Base-by-base conservation (phyloP, 2,113 vertebrate species). In the Campylorhamphus procurvoides region DNA sequence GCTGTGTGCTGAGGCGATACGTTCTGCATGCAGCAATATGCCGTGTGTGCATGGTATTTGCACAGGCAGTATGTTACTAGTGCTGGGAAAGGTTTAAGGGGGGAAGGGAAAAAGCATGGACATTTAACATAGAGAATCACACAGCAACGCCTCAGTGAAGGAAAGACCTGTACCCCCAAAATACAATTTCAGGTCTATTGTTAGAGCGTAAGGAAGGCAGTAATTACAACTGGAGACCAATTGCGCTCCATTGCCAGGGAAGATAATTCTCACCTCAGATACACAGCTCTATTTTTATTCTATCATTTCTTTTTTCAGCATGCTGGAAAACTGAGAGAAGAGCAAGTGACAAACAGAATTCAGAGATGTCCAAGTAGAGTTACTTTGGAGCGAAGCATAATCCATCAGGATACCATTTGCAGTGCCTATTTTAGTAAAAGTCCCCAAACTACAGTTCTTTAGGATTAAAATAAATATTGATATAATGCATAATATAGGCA, bases 401-500 rank as follows among this genome's bases (percentile, higher is more conserved):
- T 94, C 69, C 79, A 78, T 90, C 78, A 90, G 75, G 50, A 90
- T 50, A 80, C 39, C 44, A 84, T 88, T 89, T 94, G 52, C 76
- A 73, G n/a, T n/a, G 33, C 84, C 89, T 90, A 18, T 87, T 95
- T 96, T 79, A 94, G 67, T 89, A 75, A 66, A 88, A 92, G 52
- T 80, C 69, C 46, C 53, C 44, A 81, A 79, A 82, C 77, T 84
- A 55, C 9, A 4, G 67, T 93, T 85, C 75, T 81, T 86, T 88
- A 47, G 83, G 79, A 96, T 88, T 83, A 90, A 93, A 95, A 92
- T 89, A 95, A 97, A 94, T 93, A 94, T 90, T 86, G 80, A 89
- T 89, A 87, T 72, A 92, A 79, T n/a, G 62, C 89, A 22, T 68
- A 90, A 60, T 83, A 80, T 28, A 88, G 73, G 72, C 81, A 89